These are phyloP conservation scores for Rhea americana DNA, from an alignment of 2,113 vertebrate genomes.

Conservation along the genomic window DNA sequence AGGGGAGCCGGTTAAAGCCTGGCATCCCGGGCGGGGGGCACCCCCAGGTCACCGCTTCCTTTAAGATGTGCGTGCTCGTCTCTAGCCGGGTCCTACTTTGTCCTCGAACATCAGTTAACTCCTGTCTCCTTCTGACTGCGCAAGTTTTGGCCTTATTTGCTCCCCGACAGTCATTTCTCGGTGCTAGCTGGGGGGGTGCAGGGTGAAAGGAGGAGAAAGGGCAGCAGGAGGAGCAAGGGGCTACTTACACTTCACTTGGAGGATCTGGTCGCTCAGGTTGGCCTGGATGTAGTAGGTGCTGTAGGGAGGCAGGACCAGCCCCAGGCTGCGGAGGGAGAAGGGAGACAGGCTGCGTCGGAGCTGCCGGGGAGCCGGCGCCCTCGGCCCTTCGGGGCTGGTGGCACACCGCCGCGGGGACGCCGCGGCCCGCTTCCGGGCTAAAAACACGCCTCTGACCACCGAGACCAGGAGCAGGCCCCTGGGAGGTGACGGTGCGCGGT, in stretches of 20 bases:
- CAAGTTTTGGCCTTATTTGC: slow-evolving; percentile 2
- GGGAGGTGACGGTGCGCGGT: too few species aligned
- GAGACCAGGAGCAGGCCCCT: too few species aligned
- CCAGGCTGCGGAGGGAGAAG: slow-evolving; percentile 82
- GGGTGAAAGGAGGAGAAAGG: slow-evolving; percentile 64
- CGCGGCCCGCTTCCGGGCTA: too few species aligned
- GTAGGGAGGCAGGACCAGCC: slow-evolving; percentile 94
- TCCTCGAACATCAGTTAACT: not conserved
- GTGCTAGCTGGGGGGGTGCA: slow-evolving; percentile 8
- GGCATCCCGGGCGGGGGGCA: not conserved
- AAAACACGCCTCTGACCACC: not conserved
- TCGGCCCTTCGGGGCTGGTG: not conserved
- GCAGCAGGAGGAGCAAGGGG: slow-evolving; percentile 54
- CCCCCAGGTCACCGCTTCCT: slow-evolving; percentile 19
- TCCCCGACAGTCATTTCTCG: not conserved
- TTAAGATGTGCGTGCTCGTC: not conserved
- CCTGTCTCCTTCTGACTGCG: too few species aligned
- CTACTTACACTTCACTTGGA: slow-evolving; percentile 99
- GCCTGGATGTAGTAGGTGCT: slow-evolving; percentile 97
- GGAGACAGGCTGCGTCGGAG: not conserved
- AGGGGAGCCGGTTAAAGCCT: not conserved
- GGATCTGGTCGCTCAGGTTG: slow-evolving; percentile 98
- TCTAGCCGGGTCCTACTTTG: not conserved
- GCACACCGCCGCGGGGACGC: not conserved
- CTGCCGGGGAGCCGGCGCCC: not conserved